phyloP scores from a whole-genome alignment of 2,888 invertebrate species.

The Drosophila stalkeri region DNA sequence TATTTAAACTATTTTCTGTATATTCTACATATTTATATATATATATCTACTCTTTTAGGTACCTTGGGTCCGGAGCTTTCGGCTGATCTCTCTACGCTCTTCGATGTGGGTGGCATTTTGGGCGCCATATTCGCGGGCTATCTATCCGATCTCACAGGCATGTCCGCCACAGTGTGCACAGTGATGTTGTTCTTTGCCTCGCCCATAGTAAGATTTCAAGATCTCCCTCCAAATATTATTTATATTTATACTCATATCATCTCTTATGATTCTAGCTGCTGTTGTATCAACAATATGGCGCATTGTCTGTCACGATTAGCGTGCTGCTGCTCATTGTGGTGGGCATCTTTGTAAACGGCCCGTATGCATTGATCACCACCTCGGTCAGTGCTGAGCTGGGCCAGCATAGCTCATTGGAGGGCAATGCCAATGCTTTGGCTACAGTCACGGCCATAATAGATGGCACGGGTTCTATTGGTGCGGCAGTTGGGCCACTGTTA shows the following conservation, averaged over 20 bases:
- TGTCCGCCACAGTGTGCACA: slow-evolving; percentile 95
- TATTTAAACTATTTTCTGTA: background rate
- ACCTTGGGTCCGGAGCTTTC: slow-evolving; percentile 89
- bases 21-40: background rate
- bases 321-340: slow-evolving; percentile 89
- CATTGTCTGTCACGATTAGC: slow-evolving; percentile 87
- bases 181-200: slow-evolving; percentile 92
- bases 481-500: slow-evolving; percentile 95
- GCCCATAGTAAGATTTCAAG: slow-evolving; percentile 89
- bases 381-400: slow-evolving; percentile 97
- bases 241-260: background rate
- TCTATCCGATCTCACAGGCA: slow-evolving; percentile 92
- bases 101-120: slow-evolving; percentile 95
- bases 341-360: slow-evolving; percentile 96
- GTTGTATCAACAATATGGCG: slow-evolving; percentile 91
- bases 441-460: slow-evolving; percentile 99
- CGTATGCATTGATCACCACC: slow-evolving; percentile 98
- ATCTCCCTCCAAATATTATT: background rate
- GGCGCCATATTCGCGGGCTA: slow-evolving; percentile 96
- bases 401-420: slow-evolving; percentile 93
- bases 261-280: slow-evolving; percentile 88
- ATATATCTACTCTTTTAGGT: slow-evolving; percentile 85
- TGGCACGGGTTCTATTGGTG: slow-evolving; percentile 93
- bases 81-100: slow-evolving; percentile 92
- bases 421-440: slow-evolving; percentile 95